These are phyloP conservation scores for Telenomus remus DNA, from an alignment of 1,140 invertebrate species.

Conservation along the genomic window DNA sequence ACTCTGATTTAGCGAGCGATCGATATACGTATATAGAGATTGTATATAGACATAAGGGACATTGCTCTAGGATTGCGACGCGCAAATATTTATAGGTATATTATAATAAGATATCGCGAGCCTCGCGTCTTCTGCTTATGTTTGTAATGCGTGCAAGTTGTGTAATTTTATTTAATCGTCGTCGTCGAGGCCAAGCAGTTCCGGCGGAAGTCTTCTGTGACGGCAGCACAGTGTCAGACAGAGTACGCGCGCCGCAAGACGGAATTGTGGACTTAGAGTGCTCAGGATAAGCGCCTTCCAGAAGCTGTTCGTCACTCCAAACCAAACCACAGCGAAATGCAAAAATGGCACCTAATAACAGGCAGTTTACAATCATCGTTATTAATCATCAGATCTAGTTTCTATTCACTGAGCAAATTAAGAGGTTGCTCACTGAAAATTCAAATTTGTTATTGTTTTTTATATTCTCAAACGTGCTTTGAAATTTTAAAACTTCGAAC, in stretches of 20 bases:
- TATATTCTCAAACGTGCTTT: no score
- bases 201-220: constrained; percentile 84
- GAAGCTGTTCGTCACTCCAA: constrained; percentile 94
- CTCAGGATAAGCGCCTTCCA: constrained; percentile 95
- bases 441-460: no score
- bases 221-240: constrained; percentile 93
- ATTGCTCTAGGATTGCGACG: constrained; percentile 67
- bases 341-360: constrained; percentile 84
- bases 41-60: constrained; percentile 58
- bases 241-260: constrained; percentile 88
- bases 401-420: no score
- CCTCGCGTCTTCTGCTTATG: constrained; percentile 33
- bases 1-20: constrained; percentile 24
- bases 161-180: constrained; percentile 79
- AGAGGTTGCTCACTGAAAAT: no score
- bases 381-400: no score
- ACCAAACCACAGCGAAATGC: constrained; percentile 94
- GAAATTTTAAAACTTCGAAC: no score
- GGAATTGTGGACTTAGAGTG: constrained; percentile 91
- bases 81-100: constrained; percentile 29
- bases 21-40: constrained; percentile 49
- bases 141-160: constrained; percentile 13
- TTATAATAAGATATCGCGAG: constrained; percentile 52
- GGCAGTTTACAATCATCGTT: not conserved
- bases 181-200: constrained; percentile 87